phyloP scores from a whole-genome alignment of 2,113 vertebrate species.

The Dissostichus mawsoni region DNA sequence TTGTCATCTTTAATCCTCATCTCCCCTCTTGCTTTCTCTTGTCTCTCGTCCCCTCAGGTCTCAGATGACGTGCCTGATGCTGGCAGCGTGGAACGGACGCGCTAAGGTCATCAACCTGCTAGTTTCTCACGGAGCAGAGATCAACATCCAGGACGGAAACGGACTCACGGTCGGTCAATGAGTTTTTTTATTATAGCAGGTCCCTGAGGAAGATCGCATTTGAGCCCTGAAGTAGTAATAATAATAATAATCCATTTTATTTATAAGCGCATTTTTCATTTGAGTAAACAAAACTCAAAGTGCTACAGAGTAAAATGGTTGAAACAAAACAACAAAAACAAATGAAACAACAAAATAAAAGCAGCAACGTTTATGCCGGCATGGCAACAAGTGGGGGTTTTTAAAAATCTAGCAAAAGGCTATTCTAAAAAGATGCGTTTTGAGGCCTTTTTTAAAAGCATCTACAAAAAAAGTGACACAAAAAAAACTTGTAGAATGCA shows the following conservation, averaged over 20 bases:
- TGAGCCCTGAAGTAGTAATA: no score
- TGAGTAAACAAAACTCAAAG: no score
- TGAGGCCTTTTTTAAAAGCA: no score
- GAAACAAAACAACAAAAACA: no score
- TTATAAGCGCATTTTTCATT: no score
- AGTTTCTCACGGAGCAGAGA: constrained; percentile 86
- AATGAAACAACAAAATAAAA: no score
- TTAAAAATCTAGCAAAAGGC: no score
- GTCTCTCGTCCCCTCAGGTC: constrained; percentile 75
- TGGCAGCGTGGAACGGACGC: constrained; percentile 87
- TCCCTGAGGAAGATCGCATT: neutral
- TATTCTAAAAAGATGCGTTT: no score
- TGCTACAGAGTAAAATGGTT: no score
- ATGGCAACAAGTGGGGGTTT: no score
- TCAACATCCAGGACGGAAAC: constrained; percentile 87
- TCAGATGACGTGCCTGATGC: constrained; percentile 91
- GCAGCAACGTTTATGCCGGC: no score
- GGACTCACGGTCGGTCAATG: constrained; percentile 90
- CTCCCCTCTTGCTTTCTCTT: neutral
- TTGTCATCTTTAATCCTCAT: neutral
- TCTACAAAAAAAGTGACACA: neutral
- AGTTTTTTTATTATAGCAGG: neutral
- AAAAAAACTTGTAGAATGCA: neutral
- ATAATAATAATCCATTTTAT: no score
- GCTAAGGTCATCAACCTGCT: constrained; percentile 88